These are phyloP conservation scores for Lampris megalopsis DNA, from an alignment of 2,113 vertebrate genomes.

Conservation along the genomic window DNA sequence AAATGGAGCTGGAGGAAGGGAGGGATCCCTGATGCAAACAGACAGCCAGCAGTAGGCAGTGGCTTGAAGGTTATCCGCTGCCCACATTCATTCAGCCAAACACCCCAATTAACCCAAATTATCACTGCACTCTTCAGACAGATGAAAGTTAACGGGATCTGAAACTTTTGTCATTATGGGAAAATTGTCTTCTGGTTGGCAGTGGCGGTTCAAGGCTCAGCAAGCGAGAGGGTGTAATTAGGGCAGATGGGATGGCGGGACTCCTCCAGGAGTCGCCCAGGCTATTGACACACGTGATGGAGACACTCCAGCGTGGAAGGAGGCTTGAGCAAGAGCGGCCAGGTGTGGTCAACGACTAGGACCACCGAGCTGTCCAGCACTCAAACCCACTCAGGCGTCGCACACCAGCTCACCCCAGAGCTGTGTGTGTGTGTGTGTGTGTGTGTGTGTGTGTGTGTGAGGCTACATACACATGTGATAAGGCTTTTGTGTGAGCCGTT, in stretches of 20 bases:
- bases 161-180: slow-evolving; percentile 73
- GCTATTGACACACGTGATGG: slow-evolving; percentile 66
- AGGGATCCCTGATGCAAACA: slow-evolving; percentile 63
- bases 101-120: slow-evolving; percentile 80
- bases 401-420: slow-evolving; percentile 28
- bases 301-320: slow-evolving; percentile 51
- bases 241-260: slow-evolving; percentile 30
- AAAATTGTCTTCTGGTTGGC: slow-evolving; percentile 67
- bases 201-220: slow-evolving; percentile 69
- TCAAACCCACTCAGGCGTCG: slow-evolving; percentile 32
- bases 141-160: slow-evolving; percentile 71
- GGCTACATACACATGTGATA: neutral
- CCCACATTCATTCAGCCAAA: slow-evolving; percentile 63
- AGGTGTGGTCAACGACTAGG: slow-evolving; percentile 65
- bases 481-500: too few relatives aligned
- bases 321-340: slow-evolving; percentile 64
- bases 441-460: neutral
- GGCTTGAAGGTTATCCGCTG: slow-evolving; percentile 71
- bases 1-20: slow-evolving; percentile 28
- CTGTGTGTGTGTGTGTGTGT: slow-evolving; percentile 6
- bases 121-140: slow-evolving; percentile 60
- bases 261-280: slow-evolving; percentile 54
- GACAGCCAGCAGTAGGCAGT: slow-evolving; percentile 57
- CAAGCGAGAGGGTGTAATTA: slow-evolving; percentile 51
- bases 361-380: slow-evolving; percentile 31